phyloP scores from a whole-genome alignment of 2,888 invertebrate species.

The Mantis religiosa region DNA sequence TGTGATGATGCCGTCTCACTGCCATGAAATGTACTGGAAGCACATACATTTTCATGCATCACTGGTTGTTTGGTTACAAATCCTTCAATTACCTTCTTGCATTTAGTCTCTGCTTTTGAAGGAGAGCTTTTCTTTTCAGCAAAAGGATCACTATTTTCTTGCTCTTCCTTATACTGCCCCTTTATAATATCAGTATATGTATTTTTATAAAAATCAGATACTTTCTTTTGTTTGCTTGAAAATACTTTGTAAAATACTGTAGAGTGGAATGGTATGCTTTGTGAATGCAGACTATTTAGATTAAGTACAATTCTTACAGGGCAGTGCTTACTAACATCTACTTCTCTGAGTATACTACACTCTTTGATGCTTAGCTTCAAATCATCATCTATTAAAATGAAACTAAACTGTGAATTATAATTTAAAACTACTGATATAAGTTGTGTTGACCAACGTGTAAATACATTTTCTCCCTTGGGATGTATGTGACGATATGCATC shows the following conservation, averaged over 20 bases:
- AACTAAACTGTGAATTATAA: constrained; percentile 50
- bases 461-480: constrained; percentile 42
- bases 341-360: constrained; percentile 38
- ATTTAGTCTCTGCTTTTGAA: not conserved
- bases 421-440: constrained; percentile 46
- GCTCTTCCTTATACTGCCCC: not conserved
- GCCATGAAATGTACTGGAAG: not conserved
- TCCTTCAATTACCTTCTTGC: not conserved
- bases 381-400: constrained; percentile 43
- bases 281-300: constrained; percentile 35
- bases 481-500: constrained; percentile 47
- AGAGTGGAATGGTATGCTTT: constrained; percentile 42
- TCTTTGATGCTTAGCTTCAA: constrained; percentile 36
- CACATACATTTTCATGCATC: not conserved
- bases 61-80: not conserved
- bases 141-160: not conserved
- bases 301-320: constrained; percentile 43
- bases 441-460: constrained; percentile 48
- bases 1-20: not conserved
- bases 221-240: constrained; percentile 41
- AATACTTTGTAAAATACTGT: constrained; percentile 48
- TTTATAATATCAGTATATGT: not conserved
- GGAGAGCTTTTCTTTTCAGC: not conserved
- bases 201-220: constrained; percentile 35
- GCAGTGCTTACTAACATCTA: constrained; percentile 50